These are phyloP conservation scores for Kudoa iwatai DNA, from an alignment of 30 jellyfish, hydroid and myxozoan genomes.

Conservation along the genomic window DNA sequence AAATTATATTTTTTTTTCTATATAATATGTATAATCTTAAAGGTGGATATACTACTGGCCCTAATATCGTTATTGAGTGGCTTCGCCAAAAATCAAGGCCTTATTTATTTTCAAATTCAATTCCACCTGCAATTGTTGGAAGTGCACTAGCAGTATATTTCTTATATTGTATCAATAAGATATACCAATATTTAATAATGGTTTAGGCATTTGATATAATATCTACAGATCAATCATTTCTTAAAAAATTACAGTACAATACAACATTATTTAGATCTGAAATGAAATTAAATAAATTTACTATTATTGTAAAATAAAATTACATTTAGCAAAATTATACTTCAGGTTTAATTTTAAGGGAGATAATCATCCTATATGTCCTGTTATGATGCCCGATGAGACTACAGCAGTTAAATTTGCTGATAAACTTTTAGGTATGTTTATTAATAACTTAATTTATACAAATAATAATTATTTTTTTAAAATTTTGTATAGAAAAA, in stretches of 20 bases:
- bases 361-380: slow-evolving; percentile 66
- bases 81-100: slow-evolving; percentile 75
- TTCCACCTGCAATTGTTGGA: slow-evolving; percentile 67
- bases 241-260: slow-evolving; percentile 12
- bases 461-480: too few relatives aligned
- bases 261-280: slow-evolving; percentile 20
- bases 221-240: slow-evolving; percentile 21
- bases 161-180: too few relatives aligned
- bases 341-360: slow-evolving; percentile 10
- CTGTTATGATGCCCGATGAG: slow-evolving; percentile 94
- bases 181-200: too few relatives aligned
- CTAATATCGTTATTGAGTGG: slow-evolving; percentile 17
- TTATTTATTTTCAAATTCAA: slow-evolving; percentile 40
- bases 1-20: too few relatives aligned
- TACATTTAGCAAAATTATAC: too few relatives aligned
- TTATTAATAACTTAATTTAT: too few relatives aligned
- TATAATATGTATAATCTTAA: neutral
- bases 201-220: slow-evolving; percentile 44
- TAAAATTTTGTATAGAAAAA: too few relatives aligned
- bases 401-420: slow-evolving; percentile 51
- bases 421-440: slow-evolving; percentile 37
- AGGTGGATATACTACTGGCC: slow-evolving; percentile 93
- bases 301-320: slow-evolving; percentile 35
- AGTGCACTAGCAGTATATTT: slow-evolving; percentile 19
- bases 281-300: slow-evolving; percentile 41